Base-by-base conservation (phyloP, 1,140 invertebrate genomes). In the Laodelphax striatellus region DNA sequence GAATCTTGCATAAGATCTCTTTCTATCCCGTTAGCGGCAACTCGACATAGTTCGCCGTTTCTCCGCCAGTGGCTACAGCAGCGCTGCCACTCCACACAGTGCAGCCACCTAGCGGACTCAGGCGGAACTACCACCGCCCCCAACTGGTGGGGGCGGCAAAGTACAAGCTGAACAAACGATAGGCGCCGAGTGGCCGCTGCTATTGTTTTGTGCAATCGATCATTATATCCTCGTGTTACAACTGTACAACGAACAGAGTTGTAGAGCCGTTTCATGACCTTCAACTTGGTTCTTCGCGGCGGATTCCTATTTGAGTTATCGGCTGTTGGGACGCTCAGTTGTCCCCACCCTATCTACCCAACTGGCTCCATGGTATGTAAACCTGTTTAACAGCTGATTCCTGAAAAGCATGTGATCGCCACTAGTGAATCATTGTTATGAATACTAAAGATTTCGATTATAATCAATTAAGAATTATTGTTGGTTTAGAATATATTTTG, bases 141-240 rank as follows among this genome's bases (percentile, higher is more conserved):
- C 46, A 17, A 19, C 46, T 50, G 46, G 46, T 50, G 46, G 46
- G 46, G 46, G 46, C 46, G 46, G 46, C 46, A 50, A 50, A 50
- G 8, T 50, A 22, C 16, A 50, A 50, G 46, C 46, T 17, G 46
- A 50, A 50, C 16, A 50, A 50, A 22, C 21, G 46, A 50, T 38
- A 38, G 34, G 34, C 34, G 34, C 34, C 34, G 9, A 38, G 34
- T 13, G 4, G 9, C 28, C 34, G 16, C 46, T 22, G 16, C 46
- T 50, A 50, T 50, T 50, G 46, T 50, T 50, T 50, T 50, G 46
- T 50, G 46, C 46, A 50, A 50, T 50, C 46, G 46, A 50, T 50
- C 46, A 50, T 50, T 50, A 50, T 50, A 50, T 6, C 10, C 46
- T 50, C 16, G 46, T 50, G 46, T 50, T 19, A 50, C 46, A 50